Conservation (phyloP, 2,888 invertebrate genomes). For the Stenodema calcarata region DNA sequence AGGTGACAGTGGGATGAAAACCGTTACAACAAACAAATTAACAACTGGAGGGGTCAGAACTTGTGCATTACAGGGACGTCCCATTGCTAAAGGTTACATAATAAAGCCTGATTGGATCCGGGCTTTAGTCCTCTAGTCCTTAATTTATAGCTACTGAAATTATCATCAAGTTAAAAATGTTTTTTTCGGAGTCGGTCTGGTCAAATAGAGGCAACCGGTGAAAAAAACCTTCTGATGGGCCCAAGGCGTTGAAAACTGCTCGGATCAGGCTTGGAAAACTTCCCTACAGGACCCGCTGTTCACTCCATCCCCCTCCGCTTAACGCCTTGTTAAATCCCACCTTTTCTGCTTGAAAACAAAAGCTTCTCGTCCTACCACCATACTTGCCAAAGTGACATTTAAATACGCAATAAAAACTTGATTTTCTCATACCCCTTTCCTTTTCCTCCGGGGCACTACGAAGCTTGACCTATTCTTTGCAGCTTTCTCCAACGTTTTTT, state of each 20-base stretch:
- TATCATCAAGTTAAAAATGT: constrained; percentile 42
- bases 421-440: constrained; percentile 33
- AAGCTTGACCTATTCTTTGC: background rate
- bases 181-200: background rate
- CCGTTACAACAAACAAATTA: too few species aligned
- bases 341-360: constrained; percentile 37
- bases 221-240: background rate
- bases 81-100: too few species aligned
- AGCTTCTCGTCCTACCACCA: background rate
- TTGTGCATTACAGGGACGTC: too few species aligned
- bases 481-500: background rate
- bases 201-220: background rate
- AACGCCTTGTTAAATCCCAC: background rate
- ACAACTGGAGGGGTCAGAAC: too few species aligned
- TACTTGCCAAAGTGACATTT: constrained; percentile 43
- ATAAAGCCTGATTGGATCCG: too few species aligned
- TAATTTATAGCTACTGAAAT: constrained; percentile 31
- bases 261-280: constrained; percentile 42
- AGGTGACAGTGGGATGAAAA: too few species aligned
- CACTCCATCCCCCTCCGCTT: background rate
- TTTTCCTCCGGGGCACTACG: background rate
- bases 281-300: background rate
- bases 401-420: constrained; percentile 47
- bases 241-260: background rate
- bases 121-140: background rate